These are phyloP conservation scores for Bellardia bayeri DNA, from an alignment of 2,888 invertebrate species.

Conservation along the genomic window DNA sequence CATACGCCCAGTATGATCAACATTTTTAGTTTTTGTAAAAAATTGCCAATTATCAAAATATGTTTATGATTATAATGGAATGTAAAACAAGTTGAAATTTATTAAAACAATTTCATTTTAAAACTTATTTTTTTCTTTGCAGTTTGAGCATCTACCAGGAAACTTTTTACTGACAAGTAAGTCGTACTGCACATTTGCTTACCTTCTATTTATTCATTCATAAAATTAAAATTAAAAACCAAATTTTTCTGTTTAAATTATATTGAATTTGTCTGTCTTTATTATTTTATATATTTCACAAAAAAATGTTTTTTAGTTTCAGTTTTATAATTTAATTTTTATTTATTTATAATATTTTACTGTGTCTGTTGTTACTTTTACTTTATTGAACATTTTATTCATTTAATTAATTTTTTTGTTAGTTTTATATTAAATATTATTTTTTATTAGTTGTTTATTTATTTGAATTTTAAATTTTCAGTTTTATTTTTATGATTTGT, in stretches of 20 bases:
- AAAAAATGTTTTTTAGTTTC: conserved; percentile 15
- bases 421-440: background rate
- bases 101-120: too few species aligned
- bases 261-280: conserved; percentile 34
- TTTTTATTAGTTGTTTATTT: conserved; percentile 13
- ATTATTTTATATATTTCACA: conserved; percentile 57
- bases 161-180: background rate
- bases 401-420: background rate
- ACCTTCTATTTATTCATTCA: background rate
- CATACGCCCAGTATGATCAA: too few species aligned
- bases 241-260: conserved; percentile 48
- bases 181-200: background rate
- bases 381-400: conserved; percentile 65
- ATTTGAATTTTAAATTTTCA: conserved; percentile 27
- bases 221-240: background rate
- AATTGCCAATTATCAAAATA: too few species aligned
- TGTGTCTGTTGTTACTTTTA: conserved; percentile 25
- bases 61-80: too few species aligned
- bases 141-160: too few species aligned
- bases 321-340: conserved; percentile 49
- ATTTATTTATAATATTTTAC: conserved; percentile 31
- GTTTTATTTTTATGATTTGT: background rate
- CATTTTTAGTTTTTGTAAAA: too few species aligned
- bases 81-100: too few species aligned
- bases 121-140: too few species aligned